These are phyloP conservation scores for Eulemur rubriventer DNA, from an alignment of 2,797 vertebrate genomes.

Conservation along the genomic window DNA sequence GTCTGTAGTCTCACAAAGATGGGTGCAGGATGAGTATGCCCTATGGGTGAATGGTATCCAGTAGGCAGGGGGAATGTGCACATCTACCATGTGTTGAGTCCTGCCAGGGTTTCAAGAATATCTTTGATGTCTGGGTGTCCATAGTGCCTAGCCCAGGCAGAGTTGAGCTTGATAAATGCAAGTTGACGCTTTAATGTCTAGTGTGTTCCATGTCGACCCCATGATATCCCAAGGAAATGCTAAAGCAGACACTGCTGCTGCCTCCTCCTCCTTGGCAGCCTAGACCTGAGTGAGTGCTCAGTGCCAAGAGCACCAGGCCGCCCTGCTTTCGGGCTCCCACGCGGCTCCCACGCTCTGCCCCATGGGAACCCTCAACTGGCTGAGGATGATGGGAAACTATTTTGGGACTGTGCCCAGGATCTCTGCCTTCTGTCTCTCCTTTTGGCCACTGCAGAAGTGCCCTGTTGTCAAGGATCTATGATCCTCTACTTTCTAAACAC, in stretches of 20 bases:
- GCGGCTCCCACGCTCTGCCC: slow-evolving; percentile 34
- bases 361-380: slow-evolving; percentile 59
- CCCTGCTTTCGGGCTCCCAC: slow-evolving; percentile 43
- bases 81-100: not conserved
- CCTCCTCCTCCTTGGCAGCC: not conserved
- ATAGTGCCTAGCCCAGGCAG: not conserved
- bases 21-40: not conserved
- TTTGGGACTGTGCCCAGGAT: slow-evolving; percentile 53
- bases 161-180: not conserved
- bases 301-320: not conserved
- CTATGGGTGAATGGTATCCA: not conserved
- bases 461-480: not conserved
- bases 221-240: not conserved
- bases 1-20: not conserved
- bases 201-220: not conserved
- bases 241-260: not conserved
- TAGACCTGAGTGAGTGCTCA: not conserved
- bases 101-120: not conserved
- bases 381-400: slow-evolving; percentile 65
- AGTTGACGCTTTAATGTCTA: not conserved
- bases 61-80: not conserved
- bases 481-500: not conserved
- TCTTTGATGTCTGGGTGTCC: not conserved
- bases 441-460: slow-evolving; percentile 32
- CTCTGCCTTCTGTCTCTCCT: slow-evolving; percentile 55